phyloP scores from a whole-genome alignment of 2,888 invertebrate genomes.

The Euphydryas editha region DNA sequence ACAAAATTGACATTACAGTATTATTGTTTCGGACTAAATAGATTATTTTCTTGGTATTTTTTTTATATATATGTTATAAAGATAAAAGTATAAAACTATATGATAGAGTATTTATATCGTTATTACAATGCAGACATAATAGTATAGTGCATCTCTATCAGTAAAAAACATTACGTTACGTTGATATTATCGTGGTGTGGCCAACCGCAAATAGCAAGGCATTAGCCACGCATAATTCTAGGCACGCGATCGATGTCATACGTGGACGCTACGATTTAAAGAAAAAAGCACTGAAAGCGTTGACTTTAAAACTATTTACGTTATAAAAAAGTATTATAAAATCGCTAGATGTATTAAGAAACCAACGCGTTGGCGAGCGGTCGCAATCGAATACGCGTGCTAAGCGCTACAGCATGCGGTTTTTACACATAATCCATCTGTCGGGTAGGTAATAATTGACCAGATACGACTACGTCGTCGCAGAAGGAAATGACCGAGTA shows the following conservation, averaged over 20 bases:
- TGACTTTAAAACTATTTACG: conserved; percentile 9
- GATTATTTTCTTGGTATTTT: no score
- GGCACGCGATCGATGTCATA: conserved; percentile 66
- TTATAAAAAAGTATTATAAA: conserved; percentile 18
- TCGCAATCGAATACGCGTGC: conserved; percentile 46
- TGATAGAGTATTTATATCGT: background rate
- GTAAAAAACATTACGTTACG: conserved; percentile 29
- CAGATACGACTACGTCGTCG: conserved; percentile 48
- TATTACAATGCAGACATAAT: conserved; percentile 29
- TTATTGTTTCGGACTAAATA: no score
- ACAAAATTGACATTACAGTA: no score
- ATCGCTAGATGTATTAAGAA: conserved; percentile 21
- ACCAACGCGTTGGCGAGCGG: conserved; percentile 36
- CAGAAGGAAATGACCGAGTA: conserved; percentile 56
- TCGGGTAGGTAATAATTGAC: conserved; percentile 58
- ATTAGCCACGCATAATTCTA: conserved; percentile 59
- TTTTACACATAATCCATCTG: conserved; percentile 66
- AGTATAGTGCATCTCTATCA: conserved; percentile 22
- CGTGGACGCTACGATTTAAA: conserved; percentile 22
- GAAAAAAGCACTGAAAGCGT: conserved; percentile 24
- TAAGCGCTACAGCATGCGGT: conserved; percentile 60
- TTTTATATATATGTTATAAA: background rate
- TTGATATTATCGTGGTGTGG: conserved; percentile 48
- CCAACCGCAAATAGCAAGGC: conserved; percentile 69
- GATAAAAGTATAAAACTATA: background rate